Evolutionary conservation across 2,797 vertebrate species (phyloP).

Genomic region (Gymnodraco acuticeps): DNA sequence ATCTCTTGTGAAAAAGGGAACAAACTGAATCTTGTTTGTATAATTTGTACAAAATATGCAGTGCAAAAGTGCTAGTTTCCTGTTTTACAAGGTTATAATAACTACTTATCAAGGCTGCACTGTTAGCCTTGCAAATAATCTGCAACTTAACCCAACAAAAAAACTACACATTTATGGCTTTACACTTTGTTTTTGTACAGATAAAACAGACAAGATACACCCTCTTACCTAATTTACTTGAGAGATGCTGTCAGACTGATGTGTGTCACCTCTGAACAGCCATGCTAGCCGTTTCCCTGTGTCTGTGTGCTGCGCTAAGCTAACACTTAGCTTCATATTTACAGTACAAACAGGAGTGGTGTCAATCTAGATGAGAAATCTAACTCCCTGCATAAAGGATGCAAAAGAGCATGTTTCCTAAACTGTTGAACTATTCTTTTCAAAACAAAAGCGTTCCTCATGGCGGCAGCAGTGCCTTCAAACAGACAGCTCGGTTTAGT

Average conservation of each 20-base stretch:
- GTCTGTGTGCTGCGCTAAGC: background rate
- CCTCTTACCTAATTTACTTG: background rate
- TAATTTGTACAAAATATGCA: background rate
- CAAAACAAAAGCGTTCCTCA: background rate
- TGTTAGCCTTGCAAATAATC: background rate
- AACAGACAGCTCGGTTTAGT: slow-evolving; percentile 31
- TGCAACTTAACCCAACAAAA: background rate
- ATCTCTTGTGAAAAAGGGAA: background rate
- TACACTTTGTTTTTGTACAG: background rate
- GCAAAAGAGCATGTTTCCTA: background rate
- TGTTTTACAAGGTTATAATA: no score
- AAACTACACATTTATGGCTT: background rate
- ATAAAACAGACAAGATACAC: background rate
- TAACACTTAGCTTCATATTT: background rate
- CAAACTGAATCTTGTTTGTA: background rate
- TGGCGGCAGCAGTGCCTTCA: slow-evolving; percentile 38
- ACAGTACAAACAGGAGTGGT: background rate
- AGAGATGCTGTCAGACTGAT: background rate
- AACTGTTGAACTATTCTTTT: slow-evolving; percentile 24
- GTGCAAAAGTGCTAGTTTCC: background rate
- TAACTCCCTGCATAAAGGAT: background rate
- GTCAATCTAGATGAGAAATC: background rate
- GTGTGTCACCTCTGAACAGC: background rate
- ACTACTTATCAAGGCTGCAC: background rate
- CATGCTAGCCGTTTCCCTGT: background rate